Base-by-base conservation (phyloP, 2,113 vertebrate species). In the Cricetomys ansorgei region DNA sequence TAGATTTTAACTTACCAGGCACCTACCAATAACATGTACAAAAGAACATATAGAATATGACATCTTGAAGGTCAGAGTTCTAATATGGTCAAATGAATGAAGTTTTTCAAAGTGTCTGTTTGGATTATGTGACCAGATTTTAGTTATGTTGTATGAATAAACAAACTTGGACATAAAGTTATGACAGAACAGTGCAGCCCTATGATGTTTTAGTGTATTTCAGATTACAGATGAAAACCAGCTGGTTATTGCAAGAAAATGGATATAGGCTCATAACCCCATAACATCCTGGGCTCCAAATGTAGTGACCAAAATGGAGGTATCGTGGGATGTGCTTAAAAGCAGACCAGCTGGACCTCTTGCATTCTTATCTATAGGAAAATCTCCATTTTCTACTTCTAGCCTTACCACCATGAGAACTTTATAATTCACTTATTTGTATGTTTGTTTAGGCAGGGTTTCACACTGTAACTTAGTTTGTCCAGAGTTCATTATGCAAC, bases 1-100 rank as follows among this genome's bases (percentile, higher is more conserved):
- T 88, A 93, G 84, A 85, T 96, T 93, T 92, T n/a, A 45, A 45
- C 29, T 96, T 85, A 59, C 81, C 77, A 65, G 70, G 57, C 81
- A 92, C 50, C 85, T 27, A 76, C 79, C 92, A 84, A 86, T n/a
- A 76, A 5, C 31, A 48, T 92, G 83, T 59, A 81, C 45, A 97
- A 85, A 76, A 80, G 50, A 87, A 94, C 94, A 45, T 69, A 55
- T 17, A 90, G 23, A 76, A 67, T 67, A 83, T 57, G 37, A 90
- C 94, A 17, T 19, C 53, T 91, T 90, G 59, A 76, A 90, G 57
- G 85, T 77, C 83, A 65, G 23, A 91, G 40, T 90, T 88, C 64
- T 92, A 43, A 43, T 27, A 15, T 45, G 53, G 72, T 79, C 48
- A 40, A 88, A 43, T 70, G 81, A 85, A 37, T 92, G 19, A 12